A percentile compares a stretch with the other conserved stretches of the same genome.
These are phyloP conservation scores for Tholera decimalis DNA, from an alignment of 2,888 invertebrate species.

Conservation along the genomic window DNA sequence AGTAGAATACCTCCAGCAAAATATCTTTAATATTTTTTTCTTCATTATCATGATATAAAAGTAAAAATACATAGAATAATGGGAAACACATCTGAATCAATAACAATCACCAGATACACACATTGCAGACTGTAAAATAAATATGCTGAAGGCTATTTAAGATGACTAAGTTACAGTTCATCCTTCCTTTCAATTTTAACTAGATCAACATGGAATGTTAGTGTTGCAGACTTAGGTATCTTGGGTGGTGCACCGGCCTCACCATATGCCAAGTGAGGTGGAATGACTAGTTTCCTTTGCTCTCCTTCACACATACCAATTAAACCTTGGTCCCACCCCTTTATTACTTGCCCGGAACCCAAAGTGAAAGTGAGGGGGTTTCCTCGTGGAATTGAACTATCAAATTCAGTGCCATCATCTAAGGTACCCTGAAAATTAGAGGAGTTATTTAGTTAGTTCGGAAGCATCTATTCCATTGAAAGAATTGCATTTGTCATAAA, in stretches of 20 bases:
- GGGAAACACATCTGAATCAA: constrained; percentile 19
- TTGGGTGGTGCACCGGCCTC: constrained; percentile 95
- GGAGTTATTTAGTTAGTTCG: neutral
- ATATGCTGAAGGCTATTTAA: constrained; percentile 34
- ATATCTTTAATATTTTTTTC: constrained; percentile 1
- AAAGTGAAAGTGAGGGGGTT: constrained; percentile 95
- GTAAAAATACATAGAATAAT: constrained; percentile 10
- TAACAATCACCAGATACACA: constrained; percentile 3
- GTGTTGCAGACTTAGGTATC: constrained; percentile 95
- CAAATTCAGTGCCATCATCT: constrained; percentile 96
- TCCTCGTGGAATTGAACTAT: constrained; percentile 94
- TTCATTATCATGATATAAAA: constrained; percentile 12
- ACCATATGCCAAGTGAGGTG: constrained; percentile 96
- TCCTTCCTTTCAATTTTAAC: constrained; percentile 94
- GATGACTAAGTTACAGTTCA: constrained; percentile 84
- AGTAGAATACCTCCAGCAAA: constrained; percentile 38
- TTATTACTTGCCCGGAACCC: constrained; percentile 96
- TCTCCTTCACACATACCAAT: constrained; percentile 97
- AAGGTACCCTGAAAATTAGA: constrained; percentile 93
- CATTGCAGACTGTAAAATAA: constrained; percentile 12
- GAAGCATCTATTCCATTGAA: neutral
- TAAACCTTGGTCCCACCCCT: constrained; percentile 97
- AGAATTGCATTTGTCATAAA: neutral
- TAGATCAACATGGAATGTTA: constrained; percentile 95
- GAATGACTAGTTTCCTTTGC: constrained; percentile 96